Base-by-base conservation (phyloP, 2,888 invertebrate species). In the Julus scanicus region DNA sequence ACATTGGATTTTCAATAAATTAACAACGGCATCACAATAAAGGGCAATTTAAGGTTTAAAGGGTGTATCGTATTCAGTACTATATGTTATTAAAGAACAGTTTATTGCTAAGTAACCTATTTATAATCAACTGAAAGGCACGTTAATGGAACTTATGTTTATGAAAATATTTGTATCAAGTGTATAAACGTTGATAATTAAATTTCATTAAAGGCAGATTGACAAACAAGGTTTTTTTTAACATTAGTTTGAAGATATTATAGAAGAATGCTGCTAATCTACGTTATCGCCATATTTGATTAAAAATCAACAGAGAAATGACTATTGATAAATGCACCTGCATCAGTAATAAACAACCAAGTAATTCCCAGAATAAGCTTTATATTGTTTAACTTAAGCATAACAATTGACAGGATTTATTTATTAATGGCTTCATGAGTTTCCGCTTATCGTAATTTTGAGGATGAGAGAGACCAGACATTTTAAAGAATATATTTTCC, bases 381-480 rank as follows among this genome's bases (percentile, higher is more conserved):
- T 15, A 15, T 44, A 39, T 37, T 80, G 80, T 37, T 39, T 37
- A 80, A 15, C 80, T 80, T 80, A 80, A 37, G 3, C 13, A 3
- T 29, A 71, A 9, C 71, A 71, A 29, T 71, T 71, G 71, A 5
- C 11, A 71, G 71, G 20, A 29, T 71, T 71, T 20, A 29, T 71
- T 20, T 71, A 71, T 20, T 29, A 71, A 63, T 20, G 20, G 11
- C 80, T 80, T 37, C 80, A 37, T 37, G 80, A 13, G 80, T 29
- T 80, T 80, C 37, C 80, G 37, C 80, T n/a, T 13, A 71, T 80
- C 15, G 80, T 37, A 80, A 80, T 39, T 80, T 9, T 13, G 37
- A 80, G 37, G 37, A 37, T 80, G 80, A 80, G 80, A 80, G 15
- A 80, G 29, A 80, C 80, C 80, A 80, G 80, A 39, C 71, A 71